Conservation (phyloP, 2,888 invertebrate genomes). For the Meteorus colon region DNA sequence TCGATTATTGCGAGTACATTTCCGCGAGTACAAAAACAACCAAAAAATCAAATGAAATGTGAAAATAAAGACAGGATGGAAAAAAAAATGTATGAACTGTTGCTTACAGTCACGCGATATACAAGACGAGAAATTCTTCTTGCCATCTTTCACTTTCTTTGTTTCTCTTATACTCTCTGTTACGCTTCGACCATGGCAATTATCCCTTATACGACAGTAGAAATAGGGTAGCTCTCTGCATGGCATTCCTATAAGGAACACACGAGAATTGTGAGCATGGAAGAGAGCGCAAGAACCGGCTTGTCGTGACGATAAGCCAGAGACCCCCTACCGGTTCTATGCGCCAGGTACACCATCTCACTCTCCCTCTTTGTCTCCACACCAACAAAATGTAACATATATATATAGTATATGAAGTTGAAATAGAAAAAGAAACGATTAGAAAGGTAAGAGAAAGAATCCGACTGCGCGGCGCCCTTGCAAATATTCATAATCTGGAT, state of each 20-base stretch:
- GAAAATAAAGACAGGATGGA: background rate
- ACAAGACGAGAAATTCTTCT: background rate
- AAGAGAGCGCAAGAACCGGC: conserved; percentile 67
- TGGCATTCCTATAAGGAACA: background rate
- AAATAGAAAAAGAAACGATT: conserved; percentile 8
- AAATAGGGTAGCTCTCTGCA: conserved; percentile 26
- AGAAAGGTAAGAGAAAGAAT: conserved; percentile 42
- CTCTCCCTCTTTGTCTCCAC: background rate
- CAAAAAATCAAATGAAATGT: no score
- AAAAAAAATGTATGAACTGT: background rate
- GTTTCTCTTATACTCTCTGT: background rate
- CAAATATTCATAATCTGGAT: conserved; percentile 49
- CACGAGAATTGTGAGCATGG: conserved; percentile 34
- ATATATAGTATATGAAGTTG: background rate
- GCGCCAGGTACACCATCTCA: conserved; percentile 16
- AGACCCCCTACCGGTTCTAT: conserved; percentile 66
- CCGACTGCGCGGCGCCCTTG: conserved; percentile 53
- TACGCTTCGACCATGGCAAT: conserved; percentile 14
- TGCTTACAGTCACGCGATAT: conserved; percentile 7
- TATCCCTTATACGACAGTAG: conserved; percentile 32
- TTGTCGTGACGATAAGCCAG: conserved; percentile 53
- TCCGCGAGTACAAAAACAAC: no score
- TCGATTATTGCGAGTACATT: no score
- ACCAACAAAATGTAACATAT: background rate
- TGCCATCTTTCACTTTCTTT: background rate